Conservation (phyloP, 1,140 invertebrate species). For the Neomicropteryx cornuta region DNA sequence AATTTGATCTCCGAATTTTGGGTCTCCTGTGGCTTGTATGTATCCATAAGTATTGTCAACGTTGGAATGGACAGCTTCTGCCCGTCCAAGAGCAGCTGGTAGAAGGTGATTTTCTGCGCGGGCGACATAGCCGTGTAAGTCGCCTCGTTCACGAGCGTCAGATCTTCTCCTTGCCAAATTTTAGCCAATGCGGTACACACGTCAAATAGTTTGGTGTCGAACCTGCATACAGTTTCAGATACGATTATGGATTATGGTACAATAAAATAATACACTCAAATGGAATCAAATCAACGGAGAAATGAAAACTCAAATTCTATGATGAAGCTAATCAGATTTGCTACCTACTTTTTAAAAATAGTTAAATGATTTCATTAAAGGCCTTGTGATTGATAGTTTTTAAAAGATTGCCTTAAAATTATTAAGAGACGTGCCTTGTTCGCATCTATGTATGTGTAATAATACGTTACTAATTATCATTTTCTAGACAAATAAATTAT, state of each 20-base stretch:
- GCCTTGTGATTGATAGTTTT: too few relatives aligned
- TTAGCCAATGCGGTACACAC: constrained; percentile 46
- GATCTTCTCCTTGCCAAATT: too few relatives aligned
- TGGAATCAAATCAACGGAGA: background rate
- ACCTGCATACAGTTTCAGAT: constrained; percentile 35
- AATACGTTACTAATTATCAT: too few relatives aligned
- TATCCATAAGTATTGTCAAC: constrained; percentile 48
- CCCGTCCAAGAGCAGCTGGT: constrained; percentile 55
- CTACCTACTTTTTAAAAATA: too few relatives aligned
- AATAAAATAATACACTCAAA: background rate
- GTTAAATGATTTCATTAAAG: too few relatives aligned
- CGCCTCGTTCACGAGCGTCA: constrained; percentile 44
- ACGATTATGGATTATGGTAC: constrained; percentile 4
- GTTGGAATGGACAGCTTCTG: constrained; percentile 42
- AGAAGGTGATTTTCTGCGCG: constrained; percentile 60
- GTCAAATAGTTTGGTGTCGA: constrained; percentile 57
- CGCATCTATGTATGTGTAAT: too few relatives aligned
- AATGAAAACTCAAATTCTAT: too few relatives aligned
- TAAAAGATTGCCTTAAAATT: too few relatives aligned
- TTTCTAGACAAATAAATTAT: too few relatives aligned
- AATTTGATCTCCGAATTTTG: constrained; percentile 77
- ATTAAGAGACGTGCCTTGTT: too few relatives aligned
- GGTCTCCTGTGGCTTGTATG: constrained; percentile 54
- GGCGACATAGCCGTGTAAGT: constrained; percentile 44
- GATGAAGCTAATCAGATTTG: too few relatives aligned